These are phyloP conservation scores for Notarius lentiginosus DNA, from an alignment of 2,113 vertebrate genomes.

Conservation along the genomic window DNA sequence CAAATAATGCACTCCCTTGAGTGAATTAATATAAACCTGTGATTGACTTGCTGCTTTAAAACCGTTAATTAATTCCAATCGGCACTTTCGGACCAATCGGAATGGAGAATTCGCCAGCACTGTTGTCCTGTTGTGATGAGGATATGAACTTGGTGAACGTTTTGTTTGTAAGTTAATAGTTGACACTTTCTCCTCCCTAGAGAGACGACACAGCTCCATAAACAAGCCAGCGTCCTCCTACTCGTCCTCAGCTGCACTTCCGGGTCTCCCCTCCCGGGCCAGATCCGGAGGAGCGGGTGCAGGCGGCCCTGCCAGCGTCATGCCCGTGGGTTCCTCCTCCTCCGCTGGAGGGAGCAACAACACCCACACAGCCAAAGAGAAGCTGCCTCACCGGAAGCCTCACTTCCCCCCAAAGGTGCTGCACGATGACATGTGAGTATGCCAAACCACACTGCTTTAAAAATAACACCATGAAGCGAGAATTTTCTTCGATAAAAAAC, in stretches of 20 bases:
- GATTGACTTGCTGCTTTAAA: background rate
- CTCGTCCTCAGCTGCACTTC: slow-evolving; percentile 75
- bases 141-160: background rate
- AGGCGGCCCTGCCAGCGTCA: slow-evolving; percentile 72
- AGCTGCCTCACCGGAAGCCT: slow-evolving; percentile 87
- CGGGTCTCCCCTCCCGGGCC: slow-evolving; percentile 77
- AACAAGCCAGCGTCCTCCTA: slow-evolving; percentile 81
- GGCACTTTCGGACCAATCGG: background rate
- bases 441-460: background rate
- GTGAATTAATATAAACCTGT: background rate
- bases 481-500: background rate
- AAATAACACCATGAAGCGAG: background rate
- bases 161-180: background rate
- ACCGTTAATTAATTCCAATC: background rate
- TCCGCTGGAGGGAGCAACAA: slow-evolving; percentile 60
- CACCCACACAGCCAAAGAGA: slow-evolving; percentile 95
- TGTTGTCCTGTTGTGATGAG: background rate
- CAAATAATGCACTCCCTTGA: background rate
- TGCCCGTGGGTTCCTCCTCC: slow-evolving; percentile 74
- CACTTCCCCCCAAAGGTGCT: slow-evolving; percentile 82
- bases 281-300: slow-evolving; percentile 61
- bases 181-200: slow-evolving; percentile 59
- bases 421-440: slow-evolving; percentile 91
- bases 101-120: background rate
- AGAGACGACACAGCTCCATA: slow-evolving; percentile 95